These are phyloP conservation scores for Cerceris rybyensis DNA, from an alignment of 2,888 invertebrate genomes.

Conservation along the genomic window DNA sequence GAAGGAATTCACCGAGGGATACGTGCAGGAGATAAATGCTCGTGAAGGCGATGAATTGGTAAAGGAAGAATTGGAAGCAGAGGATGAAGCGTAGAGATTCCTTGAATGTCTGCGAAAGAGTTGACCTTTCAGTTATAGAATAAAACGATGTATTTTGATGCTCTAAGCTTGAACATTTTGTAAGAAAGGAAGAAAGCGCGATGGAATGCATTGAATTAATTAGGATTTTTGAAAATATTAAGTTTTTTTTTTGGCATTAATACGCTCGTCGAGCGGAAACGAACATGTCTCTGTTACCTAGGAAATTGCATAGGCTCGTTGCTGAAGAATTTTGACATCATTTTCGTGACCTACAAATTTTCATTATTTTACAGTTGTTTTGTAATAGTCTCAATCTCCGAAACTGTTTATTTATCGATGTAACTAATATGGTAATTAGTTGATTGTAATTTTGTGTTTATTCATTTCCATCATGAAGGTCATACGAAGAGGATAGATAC, in stretches of 20 bases:
- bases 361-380: not conserved
- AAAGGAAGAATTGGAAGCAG: constrained; percentile 22
- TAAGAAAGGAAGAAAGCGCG: not conserved
- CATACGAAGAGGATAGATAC: too few relatives aligned
- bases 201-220: not conserved
- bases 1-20: constrained; percentile 76
- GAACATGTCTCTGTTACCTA: not conserved
- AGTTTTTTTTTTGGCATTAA: not conserved
- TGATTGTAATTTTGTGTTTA: not conserved
- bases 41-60: constrained; percentile 55
- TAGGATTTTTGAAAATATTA: not conserved
- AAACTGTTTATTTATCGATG: too few relatives aligned
- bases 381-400: not conserved
- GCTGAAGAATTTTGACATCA: not conserved
- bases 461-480: not conserved
- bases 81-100: constrained; percentile 48
- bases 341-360: not conserved
- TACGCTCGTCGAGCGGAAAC: not conserved
- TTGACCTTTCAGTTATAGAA: not conserved
- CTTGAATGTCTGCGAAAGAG: not conserved
- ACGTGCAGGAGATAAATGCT: constrained; percentile 59
- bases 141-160: not conserved
- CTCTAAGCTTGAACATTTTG: not conserved
- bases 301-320: not conserved
- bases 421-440: too few relatives aligned